These are phyloP conservation scores for Lepeophtheirus salmonis DNA, from an alignment of 1,140 invertebrate species.

Conservation along the genomic window DNA sequence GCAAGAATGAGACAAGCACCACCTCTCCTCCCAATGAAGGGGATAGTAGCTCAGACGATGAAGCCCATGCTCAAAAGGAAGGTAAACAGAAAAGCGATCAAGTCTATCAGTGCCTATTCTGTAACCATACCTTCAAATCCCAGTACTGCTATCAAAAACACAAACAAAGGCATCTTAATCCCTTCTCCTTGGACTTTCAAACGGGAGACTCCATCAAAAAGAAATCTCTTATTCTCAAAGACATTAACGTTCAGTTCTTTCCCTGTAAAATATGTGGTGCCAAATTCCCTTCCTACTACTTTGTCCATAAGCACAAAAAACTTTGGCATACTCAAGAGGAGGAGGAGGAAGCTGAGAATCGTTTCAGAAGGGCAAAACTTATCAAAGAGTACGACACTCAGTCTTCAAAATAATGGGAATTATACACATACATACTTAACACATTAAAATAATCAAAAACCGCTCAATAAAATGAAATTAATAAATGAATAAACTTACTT, in stretches of 20 bases:
- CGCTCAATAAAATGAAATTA: too few species aligned
- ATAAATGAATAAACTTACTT: slow-evolving; percentile 1
- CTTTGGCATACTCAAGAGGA: slow-evolving; percentile 40
- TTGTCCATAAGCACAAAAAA: slow-evolving; percentile 74
- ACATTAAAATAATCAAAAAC: too few species aligned
- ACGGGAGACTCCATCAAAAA: slow-evolving; percentile 2
- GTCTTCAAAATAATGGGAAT: too few species aligned
- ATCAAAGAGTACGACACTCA: too few species aligned
- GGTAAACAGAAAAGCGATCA: slow-evolving; percentile 1
- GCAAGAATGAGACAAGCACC: not conserved
- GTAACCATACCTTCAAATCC: slow-evolving; percentile 58
- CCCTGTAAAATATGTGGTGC: slow-evolving; percentile 75
- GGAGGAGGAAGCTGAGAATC: too few species aligned
- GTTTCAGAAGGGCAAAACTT: too few species aligned
- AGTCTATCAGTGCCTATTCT: slow-evolving; percentile 49
- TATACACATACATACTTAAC: too few species aligned
- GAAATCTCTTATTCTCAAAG: slow-evolving; percentile 33
- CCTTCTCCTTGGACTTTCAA: slow-evolving; percentile 26
- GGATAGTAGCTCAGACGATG: slow-evolving; percentile 6
- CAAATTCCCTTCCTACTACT: slow-evolving; percentile 79
- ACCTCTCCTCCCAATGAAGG: too few species aligned
- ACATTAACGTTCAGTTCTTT: slow-evolving; percentile 71
- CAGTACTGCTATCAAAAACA: slow-evolving; percentile 62
- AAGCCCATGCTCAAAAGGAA: not conserved
- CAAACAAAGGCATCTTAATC: slow-evolving; percentile 43